Conservation (phyloP, 2,113 vertebrate genomes). For the Albula goreensis region DNA sequence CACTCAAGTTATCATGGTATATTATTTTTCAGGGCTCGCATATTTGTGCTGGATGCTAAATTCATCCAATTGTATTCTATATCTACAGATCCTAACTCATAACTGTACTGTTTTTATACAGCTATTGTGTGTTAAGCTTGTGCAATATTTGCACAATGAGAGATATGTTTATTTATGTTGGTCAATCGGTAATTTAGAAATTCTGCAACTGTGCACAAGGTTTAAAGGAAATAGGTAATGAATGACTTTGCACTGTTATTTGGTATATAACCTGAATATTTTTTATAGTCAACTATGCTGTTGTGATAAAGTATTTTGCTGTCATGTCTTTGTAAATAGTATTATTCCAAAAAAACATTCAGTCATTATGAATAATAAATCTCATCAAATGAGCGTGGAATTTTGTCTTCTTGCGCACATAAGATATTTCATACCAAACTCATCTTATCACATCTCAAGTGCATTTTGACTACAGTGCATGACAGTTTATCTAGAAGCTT, state of each 20-base stretch:
- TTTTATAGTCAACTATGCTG: conserved; percentile 58
- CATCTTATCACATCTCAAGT: no score
- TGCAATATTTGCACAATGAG: conserved; percentile 73
- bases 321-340: conserved; percentile 51
- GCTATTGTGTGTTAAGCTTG: conserved; percentile 47
- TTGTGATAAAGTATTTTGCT: conserved; percentile 43
- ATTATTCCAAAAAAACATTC: conserved; percentile 37
- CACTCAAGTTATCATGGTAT: neutral
- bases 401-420: neutral
- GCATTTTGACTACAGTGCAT: neutral
- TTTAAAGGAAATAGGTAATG: conserved; percentile 37
- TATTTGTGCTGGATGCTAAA: conserved; percentile 33
- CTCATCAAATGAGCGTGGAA: conserved; percentile 23
- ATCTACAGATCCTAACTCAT: conserved; percentile 27
- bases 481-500: neutral
- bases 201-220: conserved; percentile 26
- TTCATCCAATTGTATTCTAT: conserved; percentile 28
- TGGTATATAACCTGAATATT: conserved; percentile 64
- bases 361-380: conserved; percentile 44
- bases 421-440: no score
- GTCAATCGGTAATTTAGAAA: conserved; percentile 24
- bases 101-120: conserved; percentile 36
- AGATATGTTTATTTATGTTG: conserved; percentile 68
- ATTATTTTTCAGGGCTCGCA: conserved; percentile 18
- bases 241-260: conserved; percentile 61